Percentiles rank a stretch among this genome's conserved stretches.
These are phyloP conservation scores for Carcinoscorpius rotundicauda DNA, from an alignment of 1,140 invertebrate species.

Conservation along the genomic window DNA sequence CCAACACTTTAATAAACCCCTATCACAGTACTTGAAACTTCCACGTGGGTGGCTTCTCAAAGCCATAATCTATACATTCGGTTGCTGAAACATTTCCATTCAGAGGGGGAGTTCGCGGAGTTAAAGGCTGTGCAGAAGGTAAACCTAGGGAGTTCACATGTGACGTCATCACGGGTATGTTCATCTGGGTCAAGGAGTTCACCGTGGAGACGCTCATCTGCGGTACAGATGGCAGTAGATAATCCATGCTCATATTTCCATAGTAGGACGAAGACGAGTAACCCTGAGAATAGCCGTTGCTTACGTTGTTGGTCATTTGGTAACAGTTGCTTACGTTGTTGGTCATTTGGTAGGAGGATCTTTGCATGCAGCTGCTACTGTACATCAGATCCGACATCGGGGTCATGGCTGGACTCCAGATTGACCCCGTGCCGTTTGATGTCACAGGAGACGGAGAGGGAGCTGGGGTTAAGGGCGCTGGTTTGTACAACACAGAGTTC, in stretches of 20 bases:
- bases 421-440: constrained; percentile 27
- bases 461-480: constrained; percentile 25
- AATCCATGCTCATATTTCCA: constrained; percentile 36
- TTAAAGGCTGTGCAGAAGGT: constrained; percentile 12
- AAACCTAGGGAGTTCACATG: constrained; percentile 31
- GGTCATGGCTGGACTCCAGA: constrained; percentile 36
- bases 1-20: too few relatives aligned
- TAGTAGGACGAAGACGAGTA: constrained; percentile 35
- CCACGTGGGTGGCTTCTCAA: constrained; percentile 20
- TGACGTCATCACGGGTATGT: constrained; percentile 28
- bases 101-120: constrained; percentile 19
- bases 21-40: constrained; percentile 25
- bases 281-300: constrained; percentile 27
- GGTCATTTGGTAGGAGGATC: constrained; percentile 27
- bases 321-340: constrained; percentile 23
- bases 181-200: constrained; percentile 23
- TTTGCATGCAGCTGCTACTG: constrained; percentile 35
- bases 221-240: constrained; percentile 26
- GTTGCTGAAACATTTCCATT: constrained; percentile 21
- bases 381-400: constrained; percentile 33
- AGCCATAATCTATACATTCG: constrained; percentile 22
- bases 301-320: constrained; percentile 6
- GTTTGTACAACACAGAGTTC: constrained; percentile 31
- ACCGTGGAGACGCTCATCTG: constrained; percentile 19
- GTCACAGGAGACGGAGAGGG: constrained; percentile 23